These are phyloP conservation scores for Macroglossus sobrinus DNA, from an alignment of 2,113 vertebrate species.

Conservation along the genomic window DNA sequence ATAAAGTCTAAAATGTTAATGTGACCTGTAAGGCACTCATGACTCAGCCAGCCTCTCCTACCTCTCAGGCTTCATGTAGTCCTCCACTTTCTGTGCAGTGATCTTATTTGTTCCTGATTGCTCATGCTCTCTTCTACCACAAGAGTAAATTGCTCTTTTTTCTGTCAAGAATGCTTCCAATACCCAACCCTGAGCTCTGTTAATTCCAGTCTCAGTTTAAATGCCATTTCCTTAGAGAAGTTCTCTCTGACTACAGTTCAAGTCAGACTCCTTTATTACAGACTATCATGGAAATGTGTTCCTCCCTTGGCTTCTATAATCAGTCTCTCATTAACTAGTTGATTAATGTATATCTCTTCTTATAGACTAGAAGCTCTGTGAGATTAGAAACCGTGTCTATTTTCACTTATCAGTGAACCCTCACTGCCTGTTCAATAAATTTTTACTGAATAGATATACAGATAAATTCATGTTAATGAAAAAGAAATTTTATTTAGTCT, in stretches of 20 bases:
- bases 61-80: neutral
- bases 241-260: neutral
- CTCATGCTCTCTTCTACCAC: neutral
- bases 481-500: neutral
- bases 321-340: neutral
- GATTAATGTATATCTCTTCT: neutral
- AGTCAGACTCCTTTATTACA: neutral
- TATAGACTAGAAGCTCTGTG: neutral
- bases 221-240: neutral
- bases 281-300: neutral
- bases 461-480: neutral
- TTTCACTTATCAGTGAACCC: neutral
- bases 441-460: neutral
- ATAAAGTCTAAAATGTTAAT: neutral
- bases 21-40: rapidly evolving
- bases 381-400: neutral
- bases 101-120: neutral
- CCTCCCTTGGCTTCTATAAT: neutral
- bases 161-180: neutral
- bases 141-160: neutral
- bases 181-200: neutral
- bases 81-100: neutral
- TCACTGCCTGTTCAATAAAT: neutral
- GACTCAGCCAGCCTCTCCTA: neutral
- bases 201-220: neutral